Evolutionary conservation across 2,888 invertebrate genomes (phyloP), one percentile per base, ranked within the genome.

Genomic region (Schizotus pectinicornis): DNA sequence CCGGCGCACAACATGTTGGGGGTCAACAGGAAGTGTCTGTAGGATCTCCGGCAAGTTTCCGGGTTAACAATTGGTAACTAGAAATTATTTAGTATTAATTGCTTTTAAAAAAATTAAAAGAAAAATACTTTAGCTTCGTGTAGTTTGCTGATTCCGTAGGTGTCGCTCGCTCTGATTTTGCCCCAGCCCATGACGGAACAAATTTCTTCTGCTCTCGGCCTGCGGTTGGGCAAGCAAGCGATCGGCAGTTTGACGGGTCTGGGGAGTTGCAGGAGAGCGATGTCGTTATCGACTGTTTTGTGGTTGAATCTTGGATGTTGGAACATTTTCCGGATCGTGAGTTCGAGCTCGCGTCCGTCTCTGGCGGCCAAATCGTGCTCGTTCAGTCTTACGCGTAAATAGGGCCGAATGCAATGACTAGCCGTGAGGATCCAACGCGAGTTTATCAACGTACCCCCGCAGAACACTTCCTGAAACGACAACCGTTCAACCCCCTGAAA

Each of bases 181-280:
- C 96, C 96, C 96, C 96, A 97, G 0, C 97, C 97, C 58, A 95
- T 87, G 61, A 95, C 94, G 1, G 90, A 89, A 75, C 95, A 96
- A 78, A 87, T 79, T 81, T 86, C 80, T 3, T 84, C 81, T 0
- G 89, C 86, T 52, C 92, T 80, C 0, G 85, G 81, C 70, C 89
- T 88, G 49, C 82, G 82, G 1, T 82, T 81, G 0, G 96, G 96
- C 49, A 96, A 80, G 72, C 96, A 96, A 6, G 93, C 95, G 7
- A 74, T 70, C 7, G 77, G 76, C 22, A 73, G 63, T 38, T 68
- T 69, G 62, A 80, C 71, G 64, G 79, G 61, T 59, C 67, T 73
- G 8, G 85, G 85, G 47, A 90, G 79, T 67, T 90, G 86, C 54
- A 97, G 80, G 69, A 97, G 81, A 1, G 95, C 96, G 47, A 97